These are phyloP conservation scores for Bombus pascuorum DNA, from an alignment of 1,140 invertebrate genomes.

Conservation along the genomic window DNA sequence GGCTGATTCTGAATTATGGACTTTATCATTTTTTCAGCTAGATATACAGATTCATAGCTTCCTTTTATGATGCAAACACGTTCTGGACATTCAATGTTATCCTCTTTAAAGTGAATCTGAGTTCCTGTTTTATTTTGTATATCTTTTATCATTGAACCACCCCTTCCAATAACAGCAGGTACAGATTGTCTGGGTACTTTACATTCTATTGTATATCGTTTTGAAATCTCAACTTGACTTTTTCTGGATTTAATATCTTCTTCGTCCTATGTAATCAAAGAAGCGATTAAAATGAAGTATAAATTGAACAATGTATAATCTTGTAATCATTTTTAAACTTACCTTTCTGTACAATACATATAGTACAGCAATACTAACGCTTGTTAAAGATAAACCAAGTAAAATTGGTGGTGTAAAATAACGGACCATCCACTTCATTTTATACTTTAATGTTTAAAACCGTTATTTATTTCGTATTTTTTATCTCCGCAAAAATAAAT, in stretches of 20 bases:
- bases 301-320: slow-evolving; percentile 9
- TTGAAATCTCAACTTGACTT: not conserved
- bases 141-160: slow-evolving; percentile 86
- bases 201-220: slow-evolving; percentile 68
- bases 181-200: slow-evolving; percentile 81
- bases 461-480: not conserved
- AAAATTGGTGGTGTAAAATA: slow-evolving; percentile 68
- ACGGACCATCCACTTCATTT: slow-evolving; percentile 65
- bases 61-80: slow-evolving; percentile 87
- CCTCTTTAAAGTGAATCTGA: slow-evolving; percentile 86
- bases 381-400: slow-evolving; percentile 79
- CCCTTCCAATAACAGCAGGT: slow-evolving; percentile 85
- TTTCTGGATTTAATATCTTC: slow-evolving; percentile 14
- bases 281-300: slow-evolving; percentile 23
- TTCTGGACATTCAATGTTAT: slow-evolving; percentile 68
- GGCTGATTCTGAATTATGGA: slow-evolving; percentile 88
- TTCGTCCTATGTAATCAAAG: slow-evolving; percentile 59
- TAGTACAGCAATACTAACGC: slow-evolving; percentile 77
- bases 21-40: slow-evolving; percentile 88
- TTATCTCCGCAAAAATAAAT: not conserved
- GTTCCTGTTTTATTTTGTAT: slow-evolving; percentile 88
- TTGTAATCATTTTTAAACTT: slow-evolving; percentile 22
- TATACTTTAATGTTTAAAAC: not conserved
- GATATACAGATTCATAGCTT: slow-evolving; percentile 83
- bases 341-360: slow-evolving; percentile 80